These are phyloP conservation scores for Cosmia trapezina DNA, from an alignment of 2,888 invertebrate genomes.

Conservation along the genomic window DNA sequence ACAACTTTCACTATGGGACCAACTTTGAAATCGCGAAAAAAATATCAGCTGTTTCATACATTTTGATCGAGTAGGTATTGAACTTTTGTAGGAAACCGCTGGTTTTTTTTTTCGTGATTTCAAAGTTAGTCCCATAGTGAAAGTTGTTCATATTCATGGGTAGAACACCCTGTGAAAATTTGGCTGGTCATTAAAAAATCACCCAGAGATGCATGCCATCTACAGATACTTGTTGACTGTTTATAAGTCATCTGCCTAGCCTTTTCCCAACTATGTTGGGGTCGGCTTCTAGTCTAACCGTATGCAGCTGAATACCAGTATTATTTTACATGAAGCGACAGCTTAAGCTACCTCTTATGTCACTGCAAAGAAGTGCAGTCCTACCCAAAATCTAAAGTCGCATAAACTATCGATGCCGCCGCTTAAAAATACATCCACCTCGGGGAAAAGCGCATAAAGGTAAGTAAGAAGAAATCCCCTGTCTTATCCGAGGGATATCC, in stretches of 20 bases:
- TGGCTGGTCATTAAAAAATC: too few relatives aligned
- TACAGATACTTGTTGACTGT: not conserved
- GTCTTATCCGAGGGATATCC: constrained; percentile 40
- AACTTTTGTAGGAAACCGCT: too few relatives aligned
- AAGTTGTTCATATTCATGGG: too few relatives aligned
- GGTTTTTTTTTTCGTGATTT: too few relatives aligned
- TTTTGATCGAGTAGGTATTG: too few relatives aligned
- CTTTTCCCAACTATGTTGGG: not conserved
- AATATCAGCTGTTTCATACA: too few relatives aligned
- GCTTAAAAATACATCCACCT: constrained; percentile 23
- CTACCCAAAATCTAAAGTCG: not conserved
- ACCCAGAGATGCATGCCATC: not conserved
- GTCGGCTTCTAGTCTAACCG: not conserved
- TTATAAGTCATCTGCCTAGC: not conserved
- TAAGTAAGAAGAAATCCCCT: constrained; percentile 26
- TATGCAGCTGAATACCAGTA: not conserved
- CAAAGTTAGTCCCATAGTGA: too few relatives aligned
- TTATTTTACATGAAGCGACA: not conserved
- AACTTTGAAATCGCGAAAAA: too few relatives aligned
- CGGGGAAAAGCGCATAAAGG: constrained; percentile 11
- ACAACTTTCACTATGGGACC: too few relatives aligned
- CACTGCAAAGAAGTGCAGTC: not conserved
- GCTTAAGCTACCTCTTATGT: not conserved
- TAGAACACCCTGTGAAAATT: too few relatives aligned
- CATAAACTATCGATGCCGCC: constrained; percentile 16